Evolutionary conservation across 92 coral and sea anemone species (phyloP).

Genomic region (Porites rus): DNA sequence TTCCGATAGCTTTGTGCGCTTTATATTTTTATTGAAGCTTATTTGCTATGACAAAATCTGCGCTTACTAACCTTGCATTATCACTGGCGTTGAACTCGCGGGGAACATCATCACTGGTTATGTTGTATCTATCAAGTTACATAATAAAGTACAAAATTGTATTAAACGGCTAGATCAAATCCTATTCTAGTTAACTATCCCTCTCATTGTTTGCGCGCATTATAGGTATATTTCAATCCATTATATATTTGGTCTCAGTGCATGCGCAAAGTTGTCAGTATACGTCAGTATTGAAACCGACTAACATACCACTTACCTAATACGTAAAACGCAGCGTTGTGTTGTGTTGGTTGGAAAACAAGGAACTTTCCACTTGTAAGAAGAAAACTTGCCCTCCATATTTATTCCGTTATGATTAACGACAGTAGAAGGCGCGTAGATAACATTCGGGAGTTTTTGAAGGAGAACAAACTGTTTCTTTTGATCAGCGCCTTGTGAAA

Average conservation of each 20-base stretch:
- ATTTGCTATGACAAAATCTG: background rate
- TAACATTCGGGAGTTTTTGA: slow-evolving; percentile 15
- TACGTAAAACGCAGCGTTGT: slow-evolving; percentile 41
- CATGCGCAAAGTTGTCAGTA: too few relatives aligned
- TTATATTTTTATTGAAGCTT: background rate
- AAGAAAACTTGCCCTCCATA: slow-evolving; percentile 5
- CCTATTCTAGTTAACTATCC: too few relatives aligned
- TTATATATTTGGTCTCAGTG: too few relatives aligned
- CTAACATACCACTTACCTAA: slow-evolving; percentile 23
- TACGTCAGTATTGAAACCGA: too few relatives aligned
- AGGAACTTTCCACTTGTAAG: slow-evolving; percentile 39
- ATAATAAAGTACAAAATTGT: too few relatives aligned
- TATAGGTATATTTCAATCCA: too few relatives aligned
- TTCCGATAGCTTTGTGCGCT: too few relatives aligned
- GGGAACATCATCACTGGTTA: slow-evolving; percentile 42
- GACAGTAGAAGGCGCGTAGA: slow-evolving; percentile 30
- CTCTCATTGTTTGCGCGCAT: too few relatives aligned
- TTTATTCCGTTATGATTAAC: slow-evolving; percentile 20
- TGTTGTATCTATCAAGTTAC: slow-evolving; percentile 24
- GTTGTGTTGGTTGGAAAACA: slow-evolving; percentile 35
- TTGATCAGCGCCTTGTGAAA: slow-evolving; percentile 23
- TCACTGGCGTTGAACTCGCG: slow-evolving; percentile 28
- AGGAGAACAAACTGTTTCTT: background rate
- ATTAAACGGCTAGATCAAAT: too few relatives aligned
- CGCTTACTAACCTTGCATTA: slow-evolving; percentile 28